Evolutionary conservation across 2,797 vertebrate genomes (phyloP).

Genomic region (Apodemus agrarius): DNA sequence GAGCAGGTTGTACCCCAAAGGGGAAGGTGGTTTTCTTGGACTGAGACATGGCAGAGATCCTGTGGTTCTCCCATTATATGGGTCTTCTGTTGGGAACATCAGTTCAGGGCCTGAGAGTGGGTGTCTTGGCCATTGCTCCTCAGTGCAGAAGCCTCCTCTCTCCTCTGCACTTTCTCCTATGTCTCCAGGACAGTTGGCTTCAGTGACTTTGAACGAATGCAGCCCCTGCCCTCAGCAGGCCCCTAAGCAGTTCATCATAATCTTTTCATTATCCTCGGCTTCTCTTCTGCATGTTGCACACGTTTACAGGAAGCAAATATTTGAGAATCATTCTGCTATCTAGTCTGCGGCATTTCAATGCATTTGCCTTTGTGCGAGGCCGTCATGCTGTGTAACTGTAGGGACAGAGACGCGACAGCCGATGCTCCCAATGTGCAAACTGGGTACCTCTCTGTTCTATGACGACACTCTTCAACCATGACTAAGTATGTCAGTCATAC

Average conservation of each 20-base stretch:
- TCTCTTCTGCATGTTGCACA: not conserved
- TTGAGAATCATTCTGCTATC: not conserved
- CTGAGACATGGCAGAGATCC: not conserved
- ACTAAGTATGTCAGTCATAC: not conserved
- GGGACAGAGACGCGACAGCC: not conserved
- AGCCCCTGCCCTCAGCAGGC: not conserved
- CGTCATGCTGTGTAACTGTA: not conserved
- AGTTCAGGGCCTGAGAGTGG: not conserved
- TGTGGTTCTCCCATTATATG: not conserved
- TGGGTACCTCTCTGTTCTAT: not conserved
- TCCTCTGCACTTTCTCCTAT: not conserved
- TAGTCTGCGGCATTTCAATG: not conserved
- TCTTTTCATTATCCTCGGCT: not conserved
- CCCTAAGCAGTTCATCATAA: not conserved
- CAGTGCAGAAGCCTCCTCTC: not conserved
- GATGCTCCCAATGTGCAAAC: not conserved
- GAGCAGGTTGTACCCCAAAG: not conserved
- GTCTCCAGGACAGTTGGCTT: not conserved
- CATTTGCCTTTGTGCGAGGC: not conserved
- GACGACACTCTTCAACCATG: not conserved
- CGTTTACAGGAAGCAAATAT: conserved; percentile 33
- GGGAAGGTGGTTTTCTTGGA: not conserved
- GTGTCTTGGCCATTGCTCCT: not conserved
- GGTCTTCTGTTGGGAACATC: not conserved
- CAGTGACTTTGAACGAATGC: not conserved